Evolutionary conservation across 2,113 vertebrate species (phyloP).

Genomic region (Circaetus gallicus): DNA sequence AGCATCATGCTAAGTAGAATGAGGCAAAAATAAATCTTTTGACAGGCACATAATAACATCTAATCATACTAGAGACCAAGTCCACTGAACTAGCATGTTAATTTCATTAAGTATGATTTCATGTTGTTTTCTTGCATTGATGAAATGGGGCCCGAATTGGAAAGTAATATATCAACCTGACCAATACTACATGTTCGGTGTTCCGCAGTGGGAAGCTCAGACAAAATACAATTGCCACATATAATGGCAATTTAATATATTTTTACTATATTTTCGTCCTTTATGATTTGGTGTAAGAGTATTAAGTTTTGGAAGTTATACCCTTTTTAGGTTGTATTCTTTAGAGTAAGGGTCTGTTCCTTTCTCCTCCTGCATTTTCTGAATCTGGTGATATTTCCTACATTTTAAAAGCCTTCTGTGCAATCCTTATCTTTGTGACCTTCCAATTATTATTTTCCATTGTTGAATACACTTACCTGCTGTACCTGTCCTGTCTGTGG

Average conservation of each 20-base stretch:
- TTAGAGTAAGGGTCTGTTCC: neutral
- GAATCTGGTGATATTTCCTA: neutral
- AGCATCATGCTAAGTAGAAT: neutral
- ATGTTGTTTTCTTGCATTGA: neutral
- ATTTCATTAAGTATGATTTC: neutral
- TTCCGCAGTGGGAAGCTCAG: neutral
- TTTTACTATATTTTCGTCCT: neutral
- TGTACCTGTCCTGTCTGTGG: neutral
- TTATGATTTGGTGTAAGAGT: neutral
- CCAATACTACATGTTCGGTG: neutral
- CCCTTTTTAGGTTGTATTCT: neutral
- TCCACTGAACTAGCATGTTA: neutral
- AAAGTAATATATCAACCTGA: neutral
- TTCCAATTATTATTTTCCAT: neutral
- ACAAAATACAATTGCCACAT: neutral
- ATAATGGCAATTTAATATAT: neutral
- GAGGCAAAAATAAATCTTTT: neutral
- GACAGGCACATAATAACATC: neutral
- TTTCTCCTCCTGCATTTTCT: neutral
- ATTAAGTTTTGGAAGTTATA: neutral
- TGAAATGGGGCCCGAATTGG: neutral
- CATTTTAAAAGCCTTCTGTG: neutral
- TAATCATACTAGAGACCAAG: neutral
- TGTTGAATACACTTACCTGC: neutral
- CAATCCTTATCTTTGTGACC: neutral